Conservation (phyloP, 2,113 vertebrate genomes). For the Baryphthengus martii region DNA sequence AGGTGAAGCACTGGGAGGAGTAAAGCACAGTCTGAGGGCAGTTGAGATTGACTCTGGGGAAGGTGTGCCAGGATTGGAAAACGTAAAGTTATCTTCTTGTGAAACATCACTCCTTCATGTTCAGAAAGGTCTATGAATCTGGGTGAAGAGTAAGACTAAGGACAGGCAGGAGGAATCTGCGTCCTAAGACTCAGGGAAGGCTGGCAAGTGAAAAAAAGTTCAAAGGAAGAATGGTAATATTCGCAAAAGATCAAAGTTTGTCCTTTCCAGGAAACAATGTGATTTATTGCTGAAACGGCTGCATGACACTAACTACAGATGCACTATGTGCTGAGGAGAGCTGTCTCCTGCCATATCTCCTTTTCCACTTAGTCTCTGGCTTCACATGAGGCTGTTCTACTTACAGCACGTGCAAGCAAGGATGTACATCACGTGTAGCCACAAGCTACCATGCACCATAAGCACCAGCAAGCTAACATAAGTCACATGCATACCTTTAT, state of each 20-base stretch:
- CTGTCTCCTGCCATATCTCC: not conserved
- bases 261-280: not conserved
- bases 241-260: not conserved
- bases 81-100: not conserved
- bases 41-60: not conserved
- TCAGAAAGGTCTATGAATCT: not conserved
- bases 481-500: not conserved
- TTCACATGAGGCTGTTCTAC: not conserved
- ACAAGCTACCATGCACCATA: not conserved
- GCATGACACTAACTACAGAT: not conserved
- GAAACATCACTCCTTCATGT: not conserved
- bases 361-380: not conserved
- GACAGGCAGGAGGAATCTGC: not conserved
- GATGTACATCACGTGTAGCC: not conserved
- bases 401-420: not conserved
- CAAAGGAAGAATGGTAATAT: not conserved
- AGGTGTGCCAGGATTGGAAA: not conserved
- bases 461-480: not conserved
- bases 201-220: not conserved
- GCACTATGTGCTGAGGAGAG: not conserved
- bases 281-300: not conserved
- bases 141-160: not conserved
- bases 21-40: not conserved
- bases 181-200: not conserved
- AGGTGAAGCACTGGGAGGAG: not conserved